Base-by-base conservation (phyloP, 1,140 invertebrate species). In the Chelonus insularis region DNA sequence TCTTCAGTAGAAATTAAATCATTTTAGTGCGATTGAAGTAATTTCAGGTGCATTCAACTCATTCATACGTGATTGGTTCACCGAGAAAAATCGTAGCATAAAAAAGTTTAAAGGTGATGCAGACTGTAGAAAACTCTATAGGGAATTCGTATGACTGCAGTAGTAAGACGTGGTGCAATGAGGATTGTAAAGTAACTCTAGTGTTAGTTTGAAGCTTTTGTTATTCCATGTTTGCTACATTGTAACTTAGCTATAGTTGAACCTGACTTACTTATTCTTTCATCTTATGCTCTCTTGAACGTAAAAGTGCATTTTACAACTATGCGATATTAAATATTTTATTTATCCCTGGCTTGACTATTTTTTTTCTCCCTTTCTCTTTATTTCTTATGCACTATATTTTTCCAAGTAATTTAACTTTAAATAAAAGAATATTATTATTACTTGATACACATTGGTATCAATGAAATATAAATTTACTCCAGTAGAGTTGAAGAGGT, bases 91-190 rank as follows among this genome's bases (percentile, higher is more conserved):
- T 45, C 25, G n/a, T n/a, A 20, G 45, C 8, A 34, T 20, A 29
- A 50, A 43, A 41, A 62, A 41, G 32, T 47, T 1, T 29, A 39
- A 51, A 62, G 37, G 62, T 63, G 18, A 52, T 21, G 25, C 6
- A 61, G 41, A 37, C 18, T 52, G 65, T 64, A 62, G 65, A 62
- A 55, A 60, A 66, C 65, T 64, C 63, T 70, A 72, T 23, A 21
- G 62, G 55, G 39, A 29, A 14, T 25, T 16, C 23, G 8, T 34
- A 25, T 11, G n/a, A 52, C 50, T 52, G 50, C 55, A 20, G 43
- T n/a, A n/a, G n/a, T 25, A 47, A 55, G 54, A 58, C 56, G 45
- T 45, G 60, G 8, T 65, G 59, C 56, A 59, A 56, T 57, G 18
- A 48, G 32, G 20, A 45, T 52, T 55, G 43, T 52, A 54, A 32